Evolutionary conservation across 2,888 invertebrate genomes (phyloP), one percentile per base, ranked within the genome.

Genomic region (Tachystola acroxantha): DNA sequence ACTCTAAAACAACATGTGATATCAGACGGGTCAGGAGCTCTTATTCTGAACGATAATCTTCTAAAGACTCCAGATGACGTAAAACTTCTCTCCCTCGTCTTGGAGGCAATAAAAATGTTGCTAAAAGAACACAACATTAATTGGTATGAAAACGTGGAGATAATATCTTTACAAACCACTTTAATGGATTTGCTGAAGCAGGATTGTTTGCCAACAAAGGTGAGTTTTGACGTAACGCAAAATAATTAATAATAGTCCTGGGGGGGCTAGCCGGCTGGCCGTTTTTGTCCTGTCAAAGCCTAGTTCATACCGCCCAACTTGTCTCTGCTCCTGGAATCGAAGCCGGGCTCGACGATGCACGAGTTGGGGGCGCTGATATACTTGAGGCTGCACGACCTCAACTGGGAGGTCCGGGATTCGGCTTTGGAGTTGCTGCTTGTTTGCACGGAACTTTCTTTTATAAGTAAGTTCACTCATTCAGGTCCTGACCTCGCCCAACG

Each of bases 391-490:
- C 91, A 93, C 48, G 93, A 94, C 58, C 71, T 87, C 2, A 86
- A 91, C 32, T 95, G 95, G 95, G 94, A 95, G 67, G 90, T 95
- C 1, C 86, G 94, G 25, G 95, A 95, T 52, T 92, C 92, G 3
- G 91, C 93, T 0, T 61, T 95, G 14, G 94, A 95, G 65, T 76
- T 94, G 26, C 72, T 95, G 5, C 89, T 89, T 28, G 91, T 92
- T 0, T 91, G 94, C 57, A 91, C 92, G 0, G 85, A 86, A 27
- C 90, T 94, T 45, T 91, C 93, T 0, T 90, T 89, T 63, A 81
- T 90, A 42, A 94, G 94, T 94, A 82, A 87, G 91, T 79, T 11
- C n/a, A n/a, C n/a, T n/a, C n/a, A n/a, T n/a, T n/a, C n/a, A n/a
- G n/a, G n/a, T n/a, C n/a, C n/a, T n/a, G n/a, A n/a, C n/a, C n/a